A percentile compares a stretch with the other conserved stretches of the same genome.
These are phyloP conservation scores for Belgica antarctica DNA, from an alignment of 2,888 invertebrate species.

Conservation along the genomic window DNA sequence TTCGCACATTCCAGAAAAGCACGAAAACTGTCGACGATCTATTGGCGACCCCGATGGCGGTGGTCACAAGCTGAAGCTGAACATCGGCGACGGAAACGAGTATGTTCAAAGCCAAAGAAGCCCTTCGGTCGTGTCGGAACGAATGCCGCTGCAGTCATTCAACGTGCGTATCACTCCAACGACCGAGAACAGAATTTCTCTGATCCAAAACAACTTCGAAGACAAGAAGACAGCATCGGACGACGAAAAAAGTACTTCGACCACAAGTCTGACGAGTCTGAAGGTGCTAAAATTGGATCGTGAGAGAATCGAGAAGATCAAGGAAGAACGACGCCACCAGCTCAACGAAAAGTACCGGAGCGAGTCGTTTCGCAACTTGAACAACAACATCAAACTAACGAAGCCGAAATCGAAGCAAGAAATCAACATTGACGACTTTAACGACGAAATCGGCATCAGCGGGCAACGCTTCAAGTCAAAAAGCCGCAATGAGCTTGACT, in stretches of 20 bases:
- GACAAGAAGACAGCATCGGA: conserved; percentile 47
- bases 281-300: conserved; percentile 64
- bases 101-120: conserved; percentile 32
- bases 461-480: conserved; percentile 38
- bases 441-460: conserved; percentile 24
- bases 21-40: conserved; percentile 30
- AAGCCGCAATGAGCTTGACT: conserved; percentile 31
- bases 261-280: conserved; percentile 50
- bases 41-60: conserved; percentile 25
- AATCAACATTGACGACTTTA: conserved; percentile 18
- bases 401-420: conserved; percentile 56
- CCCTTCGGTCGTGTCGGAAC: conserved; percentile 45
- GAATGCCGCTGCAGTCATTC: conserved; percentile 47
- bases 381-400: conserved; percentile 56
- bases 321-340: conserved; percentile 83
- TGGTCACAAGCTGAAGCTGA: conserved; percentile 49
- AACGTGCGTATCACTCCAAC: conserved; percentile 59
- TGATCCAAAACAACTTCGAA: conserved; percentile 57
- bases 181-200: conserved; percentile 62
- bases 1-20: conserved; percentile 9
- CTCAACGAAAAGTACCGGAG: conserved; percentile 82
- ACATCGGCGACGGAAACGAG: conserved; percentile 41
- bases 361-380: conserved; percentile 69
- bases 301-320: conserved; percentile 85
- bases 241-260: conserved; percentile 52